These are phyloP conservation scores for Hirtodrosophila cameraria DNA, from an alignment of 2,888 invertebrate species.

Conservation along the genomic window DNA sequence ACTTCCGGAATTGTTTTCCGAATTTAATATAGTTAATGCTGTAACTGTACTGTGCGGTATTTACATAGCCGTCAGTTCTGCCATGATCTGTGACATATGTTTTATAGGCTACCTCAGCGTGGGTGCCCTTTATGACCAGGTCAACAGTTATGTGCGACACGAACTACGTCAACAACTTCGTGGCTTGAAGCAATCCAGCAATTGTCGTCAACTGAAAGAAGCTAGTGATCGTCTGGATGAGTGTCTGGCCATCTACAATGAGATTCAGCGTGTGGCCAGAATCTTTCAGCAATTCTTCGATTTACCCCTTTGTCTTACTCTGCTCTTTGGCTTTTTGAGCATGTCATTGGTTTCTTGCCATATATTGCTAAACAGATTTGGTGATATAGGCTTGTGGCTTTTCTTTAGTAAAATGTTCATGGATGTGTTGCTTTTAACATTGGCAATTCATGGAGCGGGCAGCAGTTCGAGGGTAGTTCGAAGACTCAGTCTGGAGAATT, in stretches of 20 bases:
- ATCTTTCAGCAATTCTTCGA: constrained; percentile 49
- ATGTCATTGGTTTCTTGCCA: constrained; percentile 40
- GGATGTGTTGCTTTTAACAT: constrained; percentile 52
- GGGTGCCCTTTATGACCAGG: constrained; percentile 43
- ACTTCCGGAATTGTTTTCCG: background rate
- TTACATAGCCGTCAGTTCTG: constrained; percentile 7
- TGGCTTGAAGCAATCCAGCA: constrained; percentile 18
- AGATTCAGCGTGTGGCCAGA: constrained; percentile 39
- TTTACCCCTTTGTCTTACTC: constrained; percentile 36
- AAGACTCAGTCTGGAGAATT: constrained; percentile 53
- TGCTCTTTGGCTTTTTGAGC: constrained; percentile 35
- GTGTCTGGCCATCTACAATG: constrained; percentile 51
- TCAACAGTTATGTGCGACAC: constrained; percentile 52
- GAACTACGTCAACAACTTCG: constrained; percentile 40
- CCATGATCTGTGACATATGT: constrained; percentile 43
- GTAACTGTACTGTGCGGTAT: constrained; percentile 1
- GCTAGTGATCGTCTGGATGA: constrained; percentile 39
- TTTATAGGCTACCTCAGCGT: constrained; percentile 57
- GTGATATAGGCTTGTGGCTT: constrained; percentile 9
- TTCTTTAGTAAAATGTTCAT: constrained; percentile 34
- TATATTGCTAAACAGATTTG: constrained; percentile 21
- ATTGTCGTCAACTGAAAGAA: constrained; percentile 16
- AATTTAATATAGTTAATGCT: background rate
- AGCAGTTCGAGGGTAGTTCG: constrained; percentile 38
- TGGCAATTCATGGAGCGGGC: constrained; percentile 52